These are phyloP conservation scores for Crenichthys baileyi DNA, from an alignment of 2,797 vertebrate species.

Conservation along the genomic window DNA sequence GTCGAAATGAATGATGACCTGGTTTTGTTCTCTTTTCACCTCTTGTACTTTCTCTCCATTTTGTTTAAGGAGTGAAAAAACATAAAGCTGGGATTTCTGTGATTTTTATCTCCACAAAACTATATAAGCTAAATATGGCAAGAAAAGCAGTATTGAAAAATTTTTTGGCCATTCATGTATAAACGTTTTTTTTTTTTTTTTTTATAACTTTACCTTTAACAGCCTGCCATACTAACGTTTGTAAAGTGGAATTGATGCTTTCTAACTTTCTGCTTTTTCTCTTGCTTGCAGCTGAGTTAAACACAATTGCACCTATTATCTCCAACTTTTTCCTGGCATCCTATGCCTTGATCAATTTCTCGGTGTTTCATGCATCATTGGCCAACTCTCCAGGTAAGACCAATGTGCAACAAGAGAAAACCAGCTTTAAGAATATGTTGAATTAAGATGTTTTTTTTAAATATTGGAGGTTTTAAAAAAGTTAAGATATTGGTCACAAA, in stretches of 20 bases:
- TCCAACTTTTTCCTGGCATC: slow-evolving; percentile 99
- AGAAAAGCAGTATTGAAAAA: not conserved
- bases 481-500: not conserved
- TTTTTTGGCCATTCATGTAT: not conserved
- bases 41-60: too few relatives aligned
- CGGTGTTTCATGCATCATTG: slow-evolving; percentile 98
- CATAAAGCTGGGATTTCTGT: too few relatives aligned
- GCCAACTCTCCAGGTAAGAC: slow-evolving; percentile 97
- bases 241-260: not conserved
- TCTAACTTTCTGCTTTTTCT: slow-evolving; percentile 13
- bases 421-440: not conserved
- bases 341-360: slow-evolving; percentile 98
- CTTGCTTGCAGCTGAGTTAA: slow-evolving; percentile 86
- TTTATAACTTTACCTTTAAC: not conserved
- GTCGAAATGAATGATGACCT: too few relatives aligned
- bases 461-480: not conserved
- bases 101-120: too few relatives aligned
- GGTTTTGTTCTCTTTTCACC: too few relatives aligned
- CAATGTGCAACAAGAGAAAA: not conserved
- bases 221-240: not conserved
- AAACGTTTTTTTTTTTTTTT: not conserved
- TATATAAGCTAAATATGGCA: not conserved
- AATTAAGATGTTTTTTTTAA: not conserved
- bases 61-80: too few relatives aligned
- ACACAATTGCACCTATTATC: slow-evolving; percentile 96